These are phyloP conservation scores for Ianthella basta DNA, from an alignment of 37 sponge, comb jelly and placozoan species.

Conservation along the genomic window DNA sequence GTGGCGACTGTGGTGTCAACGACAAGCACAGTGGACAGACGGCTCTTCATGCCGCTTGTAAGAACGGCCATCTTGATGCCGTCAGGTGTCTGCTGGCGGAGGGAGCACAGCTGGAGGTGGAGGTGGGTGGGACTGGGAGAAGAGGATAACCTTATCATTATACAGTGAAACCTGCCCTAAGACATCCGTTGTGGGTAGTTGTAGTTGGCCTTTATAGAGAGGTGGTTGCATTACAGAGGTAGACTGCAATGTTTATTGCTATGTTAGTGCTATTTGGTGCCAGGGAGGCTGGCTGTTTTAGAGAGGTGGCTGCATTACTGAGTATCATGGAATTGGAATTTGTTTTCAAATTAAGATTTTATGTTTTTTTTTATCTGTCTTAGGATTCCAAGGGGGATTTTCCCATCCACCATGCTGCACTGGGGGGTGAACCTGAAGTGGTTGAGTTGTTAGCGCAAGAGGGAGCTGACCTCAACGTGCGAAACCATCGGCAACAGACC, in stretches of 20 bases:
- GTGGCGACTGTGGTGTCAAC: conserved; percentile 58
- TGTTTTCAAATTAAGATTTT: too few relatives aligned
- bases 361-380: not conserved
- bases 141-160: not conserved
- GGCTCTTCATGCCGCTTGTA: conserved; percentile 82
- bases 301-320: too few relatives aligned
- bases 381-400: conserved; percentile 89
- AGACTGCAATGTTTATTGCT: too few relatives aligned
- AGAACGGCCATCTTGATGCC: conserved; percentile 83
- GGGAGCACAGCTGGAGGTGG: conserved; percentile 81
- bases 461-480: conserved; percentile 78
- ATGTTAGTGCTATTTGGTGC: too few relatives aligned
- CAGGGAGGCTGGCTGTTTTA: too few relatives aligned
- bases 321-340: too few relatives aligned
- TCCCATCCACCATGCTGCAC: conserved; percentile 82
- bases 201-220: too few relatives aligned
- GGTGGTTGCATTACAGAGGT: too few relatives aligned
- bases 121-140: conserved; percentile 40
- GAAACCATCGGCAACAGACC: conserved; percentile 81
- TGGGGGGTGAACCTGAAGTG: conserved; percentile 88
- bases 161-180: not conserved
- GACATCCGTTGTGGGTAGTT: too few relatives aligned
- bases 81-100: conserved; percentile 68
- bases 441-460: conserved; percentile 65
- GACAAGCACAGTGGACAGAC: conserved; percentile 69